phyloP scores from a whole-genome alignment of 2,113 vertebrate genomes.

The Illadopsis cleaveri region DNA sequence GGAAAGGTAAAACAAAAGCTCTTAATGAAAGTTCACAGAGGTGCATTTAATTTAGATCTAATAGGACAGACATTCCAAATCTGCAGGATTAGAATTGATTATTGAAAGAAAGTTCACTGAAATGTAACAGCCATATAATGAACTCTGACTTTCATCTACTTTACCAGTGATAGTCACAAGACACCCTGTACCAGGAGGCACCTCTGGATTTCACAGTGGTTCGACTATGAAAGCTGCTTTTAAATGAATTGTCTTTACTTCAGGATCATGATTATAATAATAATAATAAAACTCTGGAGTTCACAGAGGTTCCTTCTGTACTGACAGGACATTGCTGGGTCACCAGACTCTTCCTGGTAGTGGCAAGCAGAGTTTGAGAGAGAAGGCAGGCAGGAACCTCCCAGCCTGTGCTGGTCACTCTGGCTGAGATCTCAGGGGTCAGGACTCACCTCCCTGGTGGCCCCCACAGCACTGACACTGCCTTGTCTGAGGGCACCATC shows the following conservation, averaged over 20 bases:
- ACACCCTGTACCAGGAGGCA: background rate
- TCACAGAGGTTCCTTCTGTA: background rate
- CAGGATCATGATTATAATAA: background rate
- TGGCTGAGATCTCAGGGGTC: background rate
- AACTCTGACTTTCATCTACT: background rate
- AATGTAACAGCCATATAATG: background rate
- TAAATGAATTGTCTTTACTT: background rate
- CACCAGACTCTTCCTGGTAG: background rate
- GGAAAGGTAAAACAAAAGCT: background rate
- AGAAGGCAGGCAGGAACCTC: background rate
- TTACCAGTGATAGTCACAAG: background rate
- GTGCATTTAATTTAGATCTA: slow-evolving; percentile 35
- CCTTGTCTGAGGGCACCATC: background rate
- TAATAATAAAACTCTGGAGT: background rate
- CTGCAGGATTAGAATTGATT: background rate
- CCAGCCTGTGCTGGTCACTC: background rate
- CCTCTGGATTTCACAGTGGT: background rate
- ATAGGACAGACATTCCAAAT: background rate
- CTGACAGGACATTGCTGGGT: background rate
- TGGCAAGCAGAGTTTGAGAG: background rate
- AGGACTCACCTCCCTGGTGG: background rate
- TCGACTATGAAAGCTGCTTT: background rate
- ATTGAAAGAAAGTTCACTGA: background rate
- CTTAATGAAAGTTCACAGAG: slow-evolving; percentile 2
- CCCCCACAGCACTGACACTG: background rate